phyloP scores from a whole-genome alignment of 2,797 vertebrate genomes.

The Sebastiscus tertius region DNA sequence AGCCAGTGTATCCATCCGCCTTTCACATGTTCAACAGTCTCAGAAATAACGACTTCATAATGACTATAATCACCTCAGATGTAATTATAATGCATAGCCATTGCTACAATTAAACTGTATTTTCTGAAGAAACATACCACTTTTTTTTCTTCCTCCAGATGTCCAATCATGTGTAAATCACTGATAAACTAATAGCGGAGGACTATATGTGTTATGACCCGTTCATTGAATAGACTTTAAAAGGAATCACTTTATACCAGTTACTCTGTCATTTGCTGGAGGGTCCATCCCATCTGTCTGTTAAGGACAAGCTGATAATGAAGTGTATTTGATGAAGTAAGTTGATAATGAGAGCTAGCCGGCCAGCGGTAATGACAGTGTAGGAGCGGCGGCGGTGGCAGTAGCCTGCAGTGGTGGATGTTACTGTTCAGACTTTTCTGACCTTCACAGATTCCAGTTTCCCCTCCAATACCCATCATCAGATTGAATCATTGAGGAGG shows the following conservation, averaged over 20 bases:
- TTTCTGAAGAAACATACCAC: constrained; percentile 70
- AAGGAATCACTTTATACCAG: constrained; percentile 73
- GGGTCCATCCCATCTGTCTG: constrained; percentile 78
- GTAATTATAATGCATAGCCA: constrained; percentile 88
- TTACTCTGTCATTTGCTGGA: constrained; percentile 76
- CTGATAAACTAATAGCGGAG: constrained; percentile 73
- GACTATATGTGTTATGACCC: constrained; percentile 74
- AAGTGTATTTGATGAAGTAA: constrained; percentile 81
- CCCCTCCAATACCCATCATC: constrained; percentile 73
- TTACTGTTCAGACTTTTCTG: constrained; percentile 69
- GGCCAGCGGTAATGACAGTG: constrained; percentile 70
- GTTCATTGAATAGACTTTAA: constrained; percentile 68
- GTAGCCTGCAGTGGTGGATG: constrained; percentile 75
- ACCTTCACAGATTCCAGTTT: constrained; percentile 78
- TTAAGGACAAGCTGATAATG: constrained; percentile 75
- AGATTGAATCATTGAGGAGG: constrained; percentile 72
- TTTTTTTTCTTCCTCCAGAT: constrained; percentile 71
- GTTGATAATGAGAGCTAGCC: constrained; percentile 75
- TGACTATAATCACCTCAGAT: constrained; percentile 88
- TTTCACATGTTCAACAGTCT: constrained; percentile 82
- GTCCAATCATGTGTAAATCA: constrained; percentile 75
- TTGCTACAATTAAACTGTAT: constrained; percentile 81
- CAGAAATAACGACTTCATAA: constrained; percentile 89
- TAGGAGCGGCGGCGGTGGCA: constrained; percentile 53
- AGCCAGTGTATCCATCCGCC: constrained; percentile 75